These are phyloP conservation scores for Ochropacha duplaris DNA, from an alignment of 2,888 invertebrate species.

Conservation along the genomic window DNA sequence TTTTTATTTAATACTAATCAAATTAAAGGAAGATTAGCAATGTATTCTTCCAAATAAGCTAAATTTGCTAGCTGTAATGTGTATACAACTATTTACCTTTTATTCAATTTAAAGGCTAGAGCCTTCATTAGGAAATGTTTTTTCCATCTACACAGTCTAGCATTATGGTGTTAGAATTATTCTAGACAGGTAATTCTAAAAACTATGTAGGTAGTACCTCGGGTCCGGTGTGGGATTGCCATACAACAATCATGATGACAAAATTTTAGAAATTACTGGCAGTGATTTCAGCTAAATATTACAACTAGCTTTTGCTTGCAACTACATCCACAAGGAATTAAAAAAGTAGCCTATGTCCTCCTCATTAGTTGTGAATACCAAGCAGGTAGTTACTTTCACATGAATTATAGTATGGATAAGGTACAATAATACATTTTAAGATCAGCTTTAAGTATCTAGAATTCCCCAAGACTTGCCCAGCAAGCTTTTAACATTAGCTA, in stretches of 20 bases:
- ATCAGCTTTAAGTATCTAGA: background rate
- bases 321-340: no score
- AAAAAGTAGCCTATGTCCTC: no score
- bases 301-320: no score
- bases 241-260: no score
- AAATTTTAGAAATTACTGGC: background rate
- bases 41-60: background rate
- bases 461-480: conserved; percentile 1
- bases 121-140: no score
- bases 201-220: background rate
- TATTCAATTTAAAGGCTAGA: background rate
- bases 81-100: background rate
- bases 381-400: no score
- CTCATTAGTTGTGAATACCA: no score
- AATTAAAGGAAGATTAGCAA: background rate
- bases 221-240: background rate
- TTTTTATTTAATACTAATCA: background rate
- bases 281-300: no score
- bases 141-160: background rate
- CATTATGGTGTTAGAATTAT: background rate
- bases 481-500: conserved; percentile 11
- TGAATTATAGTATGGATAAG: background rate
- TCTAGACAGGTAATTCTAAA: background rate
- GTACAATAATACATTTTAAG: no score
- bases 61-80: background rate